These are phyloP conservation scores for Pseudopleuronectes americanus DNA, from an alignment of 2,797 vertebrate genomes.

Conservation along the genomic window DNA sequence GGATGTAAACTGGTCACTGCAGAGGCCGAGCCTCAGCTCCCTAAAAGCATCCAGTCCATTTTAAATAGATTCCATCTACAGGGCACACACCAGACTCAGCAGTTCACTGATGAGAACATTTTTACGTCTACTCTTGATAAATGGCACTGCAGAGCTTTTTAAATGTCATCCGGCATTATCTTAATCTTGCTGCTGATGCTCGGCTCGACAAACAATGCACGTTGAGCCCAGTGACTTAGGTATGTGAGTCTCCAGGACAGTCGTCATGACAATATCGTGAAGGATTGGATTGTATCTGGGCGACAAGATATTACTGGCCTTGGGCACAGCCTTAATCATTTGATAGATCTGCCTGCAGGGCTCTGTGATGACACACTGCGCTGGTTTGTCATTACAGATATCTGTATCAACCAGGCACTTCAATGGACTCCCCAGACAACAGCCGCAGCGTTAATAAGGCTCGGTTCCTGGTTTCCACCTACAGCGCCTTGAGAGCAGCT, in stretches of 20 bases:
- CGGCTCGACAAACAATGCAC: constrained; percentile 55
- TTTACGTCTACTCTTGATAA: constrained; percentile 44
- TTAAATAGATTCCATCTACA: constrained; percentile 1
- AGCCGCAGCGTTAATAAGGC: constrained; percentile 47
- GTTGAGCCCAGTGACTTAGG: constrained; percentile 39
- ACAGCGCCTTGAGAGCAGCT: constrained; percentile 42
- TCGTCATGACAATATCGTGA: constrained; percentile 51
- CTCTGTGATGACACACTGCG: constrained; percentile 49
- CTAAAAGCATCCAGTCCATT: constrained; percentile 1
- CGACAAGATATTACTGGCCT: constrained; percentile 53
- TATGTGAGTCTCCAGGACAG: constrained; percentile 27
- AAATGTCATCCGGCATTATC: constrained; percentile 66
- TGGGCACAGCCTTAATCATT: constrained; percentile 64
- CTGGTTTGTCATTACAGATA: constrained; percentile 55
- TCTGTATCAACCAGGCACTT: constrained; percentile 37
- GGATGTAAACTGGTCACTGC: background rate
- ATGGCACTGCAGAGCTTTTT: constrained; percentile 51
- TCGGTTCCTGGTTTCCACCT: constrained; percentile 48
- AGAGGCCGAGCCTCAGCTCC: background rate
- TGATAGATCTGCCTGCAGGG: constrained; percentile 65
- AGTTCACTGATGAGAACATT: constrained; percentile 36
- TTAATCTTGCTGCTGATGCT: constrained; percentile 55
- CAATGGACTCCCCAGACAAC: constrained; percentile 45
- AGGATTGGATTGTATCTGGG: constrained; percentile 51
- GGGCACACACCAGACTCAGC: constrained; percentile 15